Evolutionary conservation across 2,113 vertebrate species (phyloP), one percentile per base, ranked within the genome.

Genomic region (Brachionichthys hirsutus): DNA sequence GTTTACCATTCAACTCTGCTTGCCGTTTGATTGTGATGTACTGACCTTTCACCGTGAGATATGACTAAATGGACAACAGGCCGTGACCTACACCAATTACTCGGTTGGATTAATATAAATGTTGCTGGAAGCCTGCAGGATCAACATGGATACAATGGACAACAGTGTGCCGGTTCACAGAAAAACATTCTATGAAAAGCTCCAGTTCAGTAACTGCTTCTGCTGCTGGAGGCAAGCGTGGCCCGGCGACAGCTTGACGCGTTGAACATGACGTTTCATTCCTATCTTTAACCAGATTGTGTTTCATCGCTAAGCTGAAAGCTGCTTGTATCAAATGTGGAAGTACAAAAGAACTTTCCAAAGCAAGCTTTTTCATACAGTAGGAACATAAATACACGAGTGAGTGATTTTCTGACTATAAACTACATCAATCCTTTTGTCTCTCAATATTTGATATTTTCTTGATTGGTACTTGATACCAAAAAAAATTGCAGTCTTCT

Each of bases 101-200:
- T 19, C n/a, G 14, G 16, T n/a, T 36, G 35, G 38, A 15, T 43
- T 14, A 48, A 40, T 10, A 16, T 58, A 63, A 51, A 62, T 19
- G 12, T 52, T 40, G 18, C n/a, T 3, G 35, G 16, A 8, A 38
- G 15, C 4, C 40, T 58, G 40, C 34, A 43, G 43, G n/a, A 30
- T 41, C 16, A 34, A 17, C 36, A 42, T 30, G 46, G 35, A 42
- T 43, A 66, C 65, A 38, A 46, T 9, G 54, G 49, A 2, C 14
- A 18, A 13, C 42, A n/a, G 3, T 3, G 16, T 42, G 18, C 17
- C 36, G 9, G 15, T 20, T 34, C 13, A 10, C 0, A 3, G 46
- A 9, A 15, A 46, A 64, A 38, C 17, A 17, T 15, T 16, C 20
- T 2, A 41, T 1, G n/a, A 18, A 17, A 14, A 7, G 51, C 30